Percentiles rank a stretch among this genome's conserved stretches.
phyloP scores from a whole-genome alignment of 1,140 invertebrate genomes.

The Phymorhynchus buccinoides region DNA sequence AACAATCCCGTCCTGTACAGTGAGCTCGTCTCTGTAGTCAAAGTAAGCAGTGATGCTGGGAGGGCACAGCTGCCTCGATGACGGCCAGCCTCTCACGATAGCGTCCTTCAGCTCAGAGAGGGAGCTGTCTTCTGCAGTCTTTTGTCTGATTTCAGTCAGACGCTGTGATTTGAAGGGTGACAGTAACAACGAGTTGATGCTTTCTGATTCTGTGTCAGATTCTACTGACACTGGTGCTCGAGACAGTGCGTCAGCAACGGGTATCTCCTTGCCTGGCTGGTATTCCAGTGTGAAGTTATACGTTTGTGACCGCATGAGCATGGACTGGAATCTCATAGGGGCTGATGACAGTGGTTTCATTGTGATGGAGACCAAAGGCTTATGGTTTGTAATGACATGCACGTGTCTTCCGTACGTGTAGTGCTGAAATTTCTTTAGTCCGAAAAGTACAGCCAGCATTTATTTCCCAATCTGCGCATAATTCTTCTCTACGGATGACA shows the following conservation, averaged over 20 bases:
- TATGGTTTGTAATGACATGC: constrained; percentile 66
- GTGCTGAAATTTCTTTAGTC: constrained; percentile 75
- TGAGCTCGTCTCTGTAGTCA: constrained; percentile 46
- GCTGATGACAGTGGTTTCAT: constrained; percentile 36
- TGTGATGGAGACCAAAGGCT: constrained; percentile 63
- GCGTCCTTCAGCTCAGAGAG: background rate
- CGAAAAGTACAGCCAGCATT: constrained; percentile 60
- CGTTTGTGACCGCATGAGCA: constrained; percentile 32
- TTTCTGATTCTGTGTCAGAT: background rate
- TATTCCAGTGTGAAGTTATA: constrained; percentile 28
- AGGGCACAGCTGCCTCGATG: constrained; percentile 1
- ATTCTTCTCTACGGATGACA: constrained; percentile 65
- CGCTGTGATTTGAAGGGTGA: background rate
- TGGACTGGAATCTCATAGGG: constrained; percentile 39
- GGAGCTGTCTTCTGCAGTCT: constrained; percentile 21
- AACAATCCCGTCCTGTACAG: constrained; percentile 53
- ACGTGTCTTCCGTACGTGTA: constrained; percentile 73
- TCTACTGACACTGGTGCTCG: constrained; percentile 5
- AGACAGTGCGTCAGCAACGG: constrained; percentile 30
- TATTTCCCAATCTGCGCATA: constrained; percentile 72
- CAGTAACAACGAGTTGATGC: background rate
- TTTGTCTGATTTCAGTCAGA: constrained; percentile 14
- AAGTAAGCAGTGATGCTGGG: constrained; percentile 37
- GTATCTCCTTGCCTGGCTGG: constrained; percentile 13
- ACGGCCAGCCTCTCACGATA: constrained; percentile 38